phyloP scores from a whole-genome alignment of 2,888 invertebrate genomes.

The Epirrhoe alternata region DNA sequence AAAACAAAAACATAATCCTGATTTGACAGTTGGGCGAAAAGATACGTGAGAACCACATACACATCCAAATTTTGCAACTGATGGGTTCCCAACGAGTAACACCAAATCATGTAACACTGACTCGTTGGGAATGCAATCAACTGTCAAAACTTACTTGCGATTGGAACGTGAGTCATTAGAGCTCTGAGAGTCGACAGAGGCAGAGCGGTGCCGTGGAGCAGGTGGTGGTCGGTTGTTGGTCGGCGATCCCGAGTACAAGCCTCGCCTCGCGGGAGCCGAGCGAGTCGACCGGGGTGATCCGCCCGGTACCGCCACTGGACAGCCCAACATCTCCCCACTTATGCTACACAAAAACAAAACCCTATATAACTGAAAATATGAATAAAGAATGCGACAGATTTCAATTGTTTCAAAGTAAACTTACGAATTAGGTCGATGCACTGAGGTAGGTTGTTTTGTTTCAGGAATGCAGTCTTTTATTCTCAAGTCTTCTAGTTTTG shows the following conservation, averaged over 20 bases:
- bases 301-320: slow-evolving; percentile 53
- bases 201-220: slow-evolving; percentile 89
- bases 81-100: no score
- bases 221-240: slow-evolving; percentile 93
- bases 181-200: slow-evolving; percentile 95
- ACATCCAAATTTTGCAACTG: no score
- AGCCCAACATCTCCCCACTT: slow-evolving; percentile 72
- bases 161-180: slow-evolving; percentile 93
- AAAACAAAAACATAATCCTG: no score
- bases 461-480: slow-evolving; percentile 83
- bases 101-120: no score
- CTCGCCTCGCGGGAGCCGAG: slow-evolving; percentile 90
- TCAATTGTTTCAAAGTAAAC: slow-evolving; percentile 48
- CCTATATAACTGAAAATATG: background rate
- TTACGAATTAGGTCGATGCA: slow-evolving; percentile 81
- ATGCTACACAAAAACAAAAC: slow-evolving; percentile 52
- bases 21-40: no score
- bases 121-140: no score
- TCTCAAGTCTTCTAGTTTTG: slow-evolving; percentile 83
- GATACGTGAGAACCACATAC: background rate
- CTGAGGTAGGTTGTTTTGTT: slow-evolving; percentile 82
- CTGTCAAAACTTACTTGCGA: slow-evolving; percentile 85
- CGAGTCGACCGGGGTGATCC: slow-evolving; percentile 93
- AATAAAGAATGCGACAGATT: background rate
- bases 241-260: slow-evolving; percentile 89